phyloP scores from a whole-genome alignment of 2,113 vertebrate species.

The Anas platyrhynchos region DNA sequence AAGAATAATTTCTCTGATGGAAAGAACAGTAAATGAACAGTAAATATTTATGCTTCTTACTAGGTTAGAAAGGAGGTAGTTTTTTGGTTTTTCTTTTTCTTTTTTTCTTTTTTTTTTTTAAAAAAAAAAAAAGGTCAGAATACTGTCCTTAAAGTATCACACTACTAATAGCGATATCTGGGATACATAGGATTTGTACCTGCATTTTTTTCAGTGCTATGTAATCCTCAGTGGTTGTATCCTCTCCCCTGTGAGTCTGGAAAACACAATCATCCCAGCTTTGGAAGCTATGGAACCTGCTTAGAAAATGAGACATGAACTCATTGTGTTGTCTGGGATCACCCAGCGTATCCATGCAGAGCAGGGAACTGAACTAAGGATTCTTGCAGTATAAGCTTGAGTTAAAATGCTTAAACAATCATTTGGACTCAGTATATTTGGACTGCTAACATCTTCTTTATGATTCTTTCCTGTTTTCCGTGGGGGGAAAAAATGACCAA shows the following conservation, averaged over 20 bases:
- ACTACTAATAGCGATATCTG: background rate
- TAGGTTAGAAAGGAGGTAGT: background rate
- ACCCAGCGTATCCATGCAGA: background rate
- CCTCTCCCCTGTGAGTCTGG: background rate
- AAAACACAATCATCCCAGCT: background rate
- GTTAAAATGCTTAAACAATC: background rate
- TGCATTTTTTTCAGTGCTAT: background rate
- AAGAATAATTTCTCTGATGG: background rate
- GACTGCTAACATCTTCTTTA: background rate
- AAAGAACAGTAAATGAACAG: background rate
- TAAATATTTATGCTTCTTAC: background rate
- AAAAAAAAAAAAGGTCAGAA: background rate
- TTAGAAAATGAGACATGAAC: background rate
- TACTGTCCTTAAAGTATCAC: background rate
- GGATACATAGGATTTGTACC: background rate
- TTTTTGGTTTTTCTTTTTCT: too few relatives aligned
- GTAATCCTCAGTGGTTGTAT: background rate
- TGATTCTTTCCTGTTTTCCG: background rate
- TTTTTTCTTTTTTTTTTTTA: background rate
- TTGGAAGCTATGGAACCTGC: background rate
- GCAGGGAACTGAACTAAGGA: background rate
- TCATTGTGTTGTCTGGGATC: background rate
- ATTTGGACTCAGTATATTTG: background rate
- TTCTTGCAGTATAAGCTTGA: background rate
- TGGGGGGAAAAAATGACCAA: rapidly evolving